Conservation (phyloP, 2,797 vertebrate species). For the Thripadectes ignobilis region DNA sequence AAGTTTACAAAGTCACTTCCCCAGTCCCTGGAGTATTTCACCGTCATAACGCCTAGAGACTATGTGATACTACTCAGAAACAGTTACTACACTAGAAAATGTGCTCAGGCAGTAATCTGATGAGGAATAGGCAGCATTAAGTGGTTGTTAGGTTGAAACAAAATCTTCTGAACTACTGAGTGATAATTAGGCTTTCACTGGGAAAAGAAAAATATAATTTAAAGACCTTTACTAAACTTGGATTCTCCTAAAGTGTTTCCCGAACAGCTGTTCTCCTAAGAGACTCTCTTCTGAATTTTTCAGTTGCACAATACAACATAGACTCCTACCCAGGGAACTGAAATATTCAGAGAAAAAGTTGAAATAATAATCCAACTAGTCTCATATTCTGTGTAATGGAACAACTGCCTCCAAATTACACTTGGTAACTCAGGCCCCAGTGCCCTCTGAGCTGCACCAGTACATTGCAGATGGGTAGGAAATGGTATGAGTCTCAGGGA, state of each 20-base stretch:
- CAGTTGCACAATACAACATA: background rate
- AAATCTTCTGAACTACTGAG: background rate
- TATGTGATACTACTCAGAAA: background rate
- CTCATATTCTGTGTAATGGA: background rate
- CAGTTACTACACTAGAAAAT: background rate
- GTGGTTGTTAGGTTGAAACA: background rate
- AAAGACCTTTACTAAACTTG: background rate
- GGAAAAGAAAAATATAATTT: background rate
- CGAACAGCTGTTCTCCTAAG: background rate
- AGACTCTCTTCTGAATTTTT: background rate
- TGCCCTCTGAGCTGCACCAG: background rate
- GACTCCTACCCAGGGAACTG: background rate
- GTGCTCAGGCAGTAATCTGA: background rate
- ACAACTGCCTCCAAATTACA: background rate
- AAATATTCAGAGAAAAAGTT: background rate
- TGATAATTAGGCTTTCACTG: background rate
- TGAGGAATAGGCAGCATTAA: background rate
- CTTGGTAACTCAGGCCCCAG: background rate
- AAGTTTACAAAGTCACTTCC: background rate
- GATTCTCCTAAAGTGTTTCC: background rate
- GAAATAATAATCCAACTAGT: background rate
- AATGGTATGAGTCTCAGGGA: too few species aligned
- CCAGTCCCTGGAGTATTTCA: background rate
- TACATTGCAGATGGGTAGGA: accelerated
- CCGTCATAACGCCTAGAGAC: background rate